These are phyloP conservation scores for Peromyscus leucopus DNA, from an alignment of 2,113 vertebrate genomes.

Conservation along the genomic window DNA sequence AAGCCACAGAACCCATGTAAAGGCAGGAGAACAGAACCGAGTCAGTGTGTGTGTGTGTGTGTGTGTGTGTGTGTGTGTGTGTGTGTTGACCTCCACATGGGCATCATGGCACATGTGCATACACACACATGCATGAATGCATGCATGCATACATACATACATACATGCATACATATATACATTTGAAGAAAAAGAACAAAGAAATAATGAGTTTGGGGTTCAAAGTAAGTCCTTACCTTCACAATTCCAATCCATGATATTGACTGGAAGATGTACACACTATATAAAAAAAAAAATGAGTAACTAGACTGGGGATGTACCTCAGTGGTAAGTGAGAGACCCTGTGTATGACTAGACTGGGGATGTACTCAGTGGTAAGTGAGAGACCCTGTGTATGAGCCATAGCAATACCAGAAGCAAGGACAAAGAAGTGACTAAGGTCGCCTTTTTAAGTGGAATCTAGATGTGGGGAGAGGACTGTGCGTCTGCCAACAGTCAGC, in stretches of 20 bases:
- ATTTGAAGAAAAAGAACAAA: neutral
- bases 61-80: too few species aligned
- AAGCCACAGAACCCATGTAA: neutral
- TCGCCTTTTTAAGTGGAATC: neutral
- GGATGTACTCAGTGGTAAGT: neutral
- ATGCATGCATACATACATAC: neutral
- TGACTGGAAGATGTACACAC: neutral
- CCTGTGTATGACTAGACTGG: neutral
- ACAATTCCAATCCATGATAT: neutral
- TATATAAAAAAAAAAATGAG: neutral
- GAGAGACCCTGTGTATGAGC: neutral
- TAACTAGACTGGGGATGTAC: too few species aligned
- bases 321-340: neutral
- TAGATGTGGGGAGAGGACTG: neutral
- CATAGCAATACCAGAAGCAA: neutral
- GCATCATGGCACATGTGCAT: neutral
- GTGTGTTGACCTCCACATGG: neutral
- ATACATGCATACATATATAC: too few species aligned
- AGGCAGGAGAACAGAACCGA: neutral
- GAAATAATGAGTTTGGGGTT: conserved; percentile 42
- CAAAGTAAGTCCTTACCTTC: neutral
- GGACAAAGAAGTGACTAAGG: neutral
- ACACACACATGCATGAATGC: neutral
- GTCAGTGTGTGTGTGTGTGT: too few species aligned
- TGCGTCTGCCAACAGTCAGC: neutral